phyloP scores from a whole-genome alignment of 2,888 invertebrate species.

The Prenolepis imparis region DNA sequence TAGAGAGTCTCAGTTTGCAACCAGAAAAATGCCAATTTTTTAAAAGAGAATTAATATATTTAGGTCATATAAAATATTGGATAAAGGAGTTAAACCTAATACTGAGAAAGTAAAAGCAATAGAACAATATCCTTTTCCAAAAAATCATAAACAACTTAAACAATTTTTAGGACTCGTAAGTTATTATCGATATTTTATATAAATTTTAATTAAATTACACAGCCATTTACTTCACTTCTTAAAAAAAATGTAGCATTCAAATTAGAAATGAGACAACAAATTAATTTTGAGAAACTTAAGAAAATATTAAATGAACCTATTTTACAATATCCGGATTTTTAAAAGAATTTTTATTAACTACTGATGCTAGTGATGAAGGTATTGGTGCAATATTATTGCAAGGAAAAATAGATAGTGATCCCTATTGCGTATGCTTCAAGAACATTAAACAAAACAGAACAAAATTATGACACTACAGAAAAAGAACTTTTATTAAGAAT shows the following conservation, averaged over 20 bases:
- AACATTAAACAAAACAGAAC: neutral
- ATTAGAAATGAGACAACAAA: neutral
- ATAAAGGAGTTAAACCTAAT: constrained; percentile 74
- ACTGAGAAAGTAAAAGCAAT: neutral
- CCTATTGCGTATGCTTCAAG: neutral
- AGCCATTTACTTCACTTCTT: constrained; percentile 74
- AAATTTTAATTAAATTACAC: constrained; percentile 73
- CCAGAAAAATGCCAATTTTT: constrained; percentile 79
- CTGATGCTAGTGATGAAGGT: neutral
- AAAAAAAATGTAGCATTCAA: constrained; percentile 57
- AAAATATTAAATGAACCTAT: constrained; percentile 4
- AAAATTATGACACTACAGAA: neutral
- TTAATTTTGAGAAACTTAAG: constrained; percentile 2
- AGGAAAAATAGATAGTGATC: neutral
- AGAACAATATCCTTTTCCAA: constrained; percentile 68
- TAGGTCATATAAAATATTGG: constrained; percentile 74
- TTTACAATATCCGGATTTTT: neutral
- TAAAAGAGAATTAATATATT: no score
- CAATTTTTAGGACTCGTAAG: constrained; percentile 78
- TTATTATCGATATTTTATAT: constrained; percentile 81
- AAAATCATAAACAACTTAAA: constrained; percentile 67
- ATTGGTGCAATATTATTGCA: neutral
- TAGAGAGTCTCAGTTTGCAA: constrained; percentile 73
- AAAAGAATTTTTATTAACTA: constrained; percentile 7
- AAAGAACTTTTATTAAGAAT: constrained; percentile 31